A percentile compares a stretch with the other conserved stretches of the same genome.
Conservation (phyloP, 1,140 invertebrate species). For the Harlomillsia oculata region DNA sequence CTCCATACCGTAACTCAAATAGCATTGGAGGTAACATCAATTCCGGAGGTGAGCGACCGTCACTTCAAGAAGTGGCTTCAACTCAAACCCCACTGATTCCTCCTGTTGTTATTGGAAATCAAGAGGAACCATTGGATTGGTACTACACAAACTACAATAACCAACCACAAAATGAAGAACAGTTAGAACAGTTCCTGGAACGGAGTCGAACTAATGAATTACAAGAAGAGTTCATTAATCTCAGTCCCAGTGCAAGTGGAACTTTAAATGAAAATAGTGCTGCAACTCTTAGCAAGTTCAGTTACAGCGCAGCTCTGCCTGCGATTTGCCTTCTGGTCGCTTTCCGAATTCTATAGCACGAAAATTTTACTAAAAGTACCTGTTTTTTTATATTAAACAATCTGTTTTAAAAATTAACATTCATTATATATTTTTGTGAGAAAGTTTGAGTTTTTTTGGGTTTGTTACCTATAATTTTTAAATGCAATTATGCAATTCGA, state of each 20-base stretch:
- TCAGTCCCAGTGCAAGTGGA: too few species aligned
- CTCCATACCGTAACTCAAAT: conserved; percentile 40
- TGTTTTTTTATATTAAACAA: too few species aligned
- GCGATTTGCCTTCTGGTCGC: too few species aligned
- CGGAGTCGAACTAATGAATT: conserved; percentile 16
- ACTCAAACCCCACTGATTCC: conserved; percentile 17
- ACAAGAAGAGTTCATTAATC: conserved; percentile 4
- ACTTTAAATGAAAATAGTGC: too few species aligned
- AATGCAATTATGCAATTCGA: too few species aligned
- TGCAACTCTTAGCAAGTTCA: neutral
- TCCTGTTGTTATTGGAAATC: conserved; percentile 30
- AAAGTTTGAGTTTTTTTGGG: too few species aligned
- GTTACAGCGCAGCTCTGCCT: neutral
- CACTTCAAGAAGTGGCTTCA: neutral
- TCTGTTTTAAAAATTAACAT: too few species aligned
- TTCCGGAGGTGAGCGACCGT: too few species aligned
- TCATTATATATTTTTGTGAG: too few species aligned
- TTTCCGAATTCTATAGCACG: too few species aligned
- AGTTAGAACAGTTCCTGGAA: conserved; percentile 32
- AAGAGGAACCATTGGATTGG: conserved; percentile 54
- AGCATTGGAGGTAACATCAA: conserved; percentile 21
- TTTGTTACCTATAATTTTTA: too few species aligned
- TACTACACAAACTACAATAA: conserved; percentile 70
- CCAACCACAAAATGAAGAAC: conserved; percentile 24
- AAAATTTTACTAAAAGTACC: too few species aligned